Evolutionary conservation across 2,888 invertebrate genomes (phyloP).

Genomic region (Podotricha telesiphe): DNA sequence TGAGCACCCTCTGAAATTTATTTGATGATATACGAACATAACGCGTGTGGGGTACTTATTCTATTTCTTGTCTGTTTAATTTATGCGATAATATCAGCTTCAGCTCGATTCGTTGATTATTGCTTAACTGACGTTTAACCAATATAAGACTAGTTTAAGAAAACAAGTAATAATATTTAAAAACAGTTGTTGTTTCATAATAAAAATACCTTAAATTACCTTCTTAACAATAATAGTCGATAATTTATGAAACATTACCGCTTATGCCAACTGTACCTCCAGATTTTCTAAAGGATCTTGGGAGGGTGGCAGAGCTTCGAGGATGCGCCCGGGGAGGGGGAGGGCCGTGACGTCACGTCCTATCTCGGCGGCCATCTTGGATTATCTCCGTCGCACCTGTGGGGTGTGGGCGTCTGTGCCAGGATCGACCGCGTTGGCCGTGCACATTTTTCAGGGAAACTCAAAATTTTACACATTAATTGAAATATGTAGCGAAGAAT

Average conservation of each 20-base stretch:
- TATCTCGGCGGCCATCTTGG: constrained; percentile 84
- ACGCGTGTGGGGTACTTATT: too few species aligned
- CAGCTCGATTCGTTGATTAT: too few species aligned
- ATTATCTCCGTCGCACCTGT: constrained; percentile 84
- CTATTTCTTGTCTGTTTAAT: too few species aligned
- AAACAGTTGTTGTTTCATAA: too few species aligned
- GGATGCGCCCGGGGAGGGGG: constrained; percentile 60
- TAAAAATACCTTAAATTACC: too few species aligned
- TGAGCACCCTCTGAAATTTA: too few species aligned
- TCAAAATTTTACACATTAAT: constrained; percentile 43
- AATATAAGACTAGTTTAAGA: too few species aligned
- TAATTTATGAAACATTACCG: neutral
- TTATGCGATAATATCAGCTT: too few species aligned
- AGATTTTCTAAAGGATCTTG: constrained; percentile 82
- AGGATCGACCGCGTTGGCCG: constrained; percentile 76
- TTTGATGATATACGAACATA: too few species aligned
- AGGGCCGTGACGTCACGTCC: constrained; percentile 83
- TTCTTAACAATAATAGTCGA: too few species aligned
- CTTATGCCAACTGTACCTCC: constrained; percentile 61
- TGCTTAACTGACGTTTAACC: too few species aligned
- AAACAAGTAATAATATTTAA: too few species aligned
- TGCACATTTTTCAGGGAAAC: constrained; percentile 76
- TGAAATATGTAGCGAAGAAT: neutral
- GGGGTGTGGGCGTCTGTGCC: constrained; percentile 66
- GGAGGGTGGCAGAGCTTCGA: constrained; percentile 82